Conservation (phyloP, 1,140 invertebrate genomes). For the Panulirus ornatus region DNA sequence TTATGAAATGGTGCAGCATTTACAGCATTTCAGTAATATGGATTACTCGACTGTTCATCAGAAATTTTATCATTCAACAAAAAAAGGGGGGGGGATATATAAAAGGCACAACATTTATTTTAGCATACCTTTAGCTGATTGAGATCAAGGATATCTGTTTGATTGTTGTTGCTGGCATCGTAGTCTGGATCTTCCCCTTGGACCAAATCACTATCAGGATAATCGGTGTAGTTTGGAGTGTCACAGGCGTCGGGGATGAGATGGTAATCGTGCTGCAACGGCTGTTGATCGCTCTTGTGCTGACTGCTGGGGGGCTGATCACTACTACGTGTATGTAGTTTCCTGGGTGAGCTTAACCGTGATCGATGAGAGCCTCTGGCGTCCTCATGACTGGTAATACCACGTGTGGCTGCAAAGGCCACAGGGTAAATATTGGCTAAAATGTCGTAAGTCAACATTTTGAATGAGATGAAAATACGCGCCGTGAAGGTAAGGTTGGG, state of each 20-base stretch:
- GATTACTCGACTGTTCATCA: too few relatives aligned
- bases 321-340: slow-evolving; percentile 32
- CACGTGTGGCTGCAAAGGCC: slow-evolving; percentile 74
- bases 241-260: slow-evolving; percentile 28
- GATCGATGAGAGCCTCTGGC: slow-evolving; percentile 68
- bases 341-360: slow-evolving; percentile 61
- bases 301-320: slow-evolving; percentile 49
- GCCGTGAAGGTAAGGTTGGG: too few relatives aligned
- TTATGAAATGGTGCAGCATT: too few relatives aligned
- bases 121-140: slow-evolving; percentile 61
- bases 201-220: background rate
- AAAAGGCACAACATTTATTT: background rate
- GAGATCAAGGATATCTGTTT: slow-evolving; percentile 59
- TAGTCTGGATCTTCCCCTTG: background rate
- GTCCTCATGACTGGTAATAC: slow-evolving; percentile 68
- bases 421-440: slow-evolving; percentile 73
- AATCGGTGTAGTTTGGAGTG: background rate
- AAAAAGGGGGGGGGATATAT: too few relatives aligned
- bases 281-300: slow-evolving; percentile 19
- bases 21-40: too few relatives aligned
- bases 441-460: slow-evolving; percentile 73
- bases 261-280: slow-evolving; percentile 17
- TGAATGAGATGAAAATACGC: background rate
- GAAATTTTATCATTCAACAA: too few relatives aligned
- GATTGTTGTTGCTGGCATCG: slow-evolving; percentile 66